phyloP scores from a whole-genome alignment of 2,113 vertebrate species.

The Dipodomys stephensi region DNA sequence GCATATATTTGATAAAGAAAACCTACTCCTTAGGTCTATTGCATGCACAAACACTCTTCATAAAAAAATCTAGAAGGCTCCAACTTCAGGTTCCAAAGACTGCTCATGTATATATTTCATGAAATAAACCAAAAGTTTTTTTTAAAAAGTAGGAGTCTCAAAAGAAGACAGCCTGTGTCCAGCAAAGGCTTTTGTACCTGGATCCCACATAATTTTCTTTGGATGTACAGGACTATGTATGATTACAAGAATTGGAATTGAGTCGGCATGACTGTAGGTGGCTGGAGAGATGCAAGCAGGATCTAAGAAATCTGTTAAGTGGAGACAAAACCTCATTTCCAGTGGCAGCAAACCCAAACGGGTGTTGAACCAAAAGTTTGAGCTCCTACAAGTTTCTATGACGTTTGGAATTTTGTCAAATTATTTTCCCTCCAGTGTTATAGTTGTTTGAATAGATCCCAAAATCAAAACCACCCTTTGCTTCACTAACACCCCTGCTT shows the following conservation, averaged over 20 bases:
- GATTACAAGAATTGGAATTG: slow-evolving; percentile 8
- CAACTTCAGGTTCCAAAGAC: neutral
- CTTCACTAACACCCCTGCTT: neutral
- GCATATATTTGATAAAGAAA: slow-evolving; percentile 8
- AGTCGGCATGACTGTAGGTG: neutral
- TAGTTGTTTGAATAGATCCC: slow-evolving; percentile 49
- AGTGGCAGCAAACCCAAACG: neutral
- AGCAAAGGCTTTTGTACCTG: neutral
- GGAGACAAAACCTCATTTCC: neutral
- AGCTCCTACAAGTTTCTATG: slow-evolving; percentile 13
- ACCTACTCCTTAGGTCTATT: neutral
- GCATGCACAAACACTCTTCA: neutral
- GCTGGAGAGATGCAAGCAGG: neutral
- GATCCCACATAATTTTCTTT: slow-evolving; percentile 8
- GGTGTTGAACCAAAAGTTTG: neutral
- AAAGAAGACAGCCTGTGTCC: neutral
- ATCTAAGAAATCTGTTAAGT: neutral
- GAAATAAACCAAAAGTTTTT: neutral
- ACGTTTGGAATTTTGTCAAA: slow-evolving; percentile 37
- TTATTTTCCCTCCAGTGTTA: slow-evolving; percentile 35
- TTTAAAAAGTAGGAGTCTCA: neutral
- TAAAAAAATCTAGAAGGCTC: neutral
- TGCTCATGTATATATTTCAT: neutral
- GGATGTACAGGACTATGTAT: neutral
- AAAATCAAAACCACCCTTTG: slow-evolving; percentile 35